A percentile compares a stretch with the other conserved stretches of the same genome.
These are phyloP conservation scores for Metacarcinus magister DNA, from an alignment of 2,888 invertebrate species.

Conservation along the genomic window DNA sequence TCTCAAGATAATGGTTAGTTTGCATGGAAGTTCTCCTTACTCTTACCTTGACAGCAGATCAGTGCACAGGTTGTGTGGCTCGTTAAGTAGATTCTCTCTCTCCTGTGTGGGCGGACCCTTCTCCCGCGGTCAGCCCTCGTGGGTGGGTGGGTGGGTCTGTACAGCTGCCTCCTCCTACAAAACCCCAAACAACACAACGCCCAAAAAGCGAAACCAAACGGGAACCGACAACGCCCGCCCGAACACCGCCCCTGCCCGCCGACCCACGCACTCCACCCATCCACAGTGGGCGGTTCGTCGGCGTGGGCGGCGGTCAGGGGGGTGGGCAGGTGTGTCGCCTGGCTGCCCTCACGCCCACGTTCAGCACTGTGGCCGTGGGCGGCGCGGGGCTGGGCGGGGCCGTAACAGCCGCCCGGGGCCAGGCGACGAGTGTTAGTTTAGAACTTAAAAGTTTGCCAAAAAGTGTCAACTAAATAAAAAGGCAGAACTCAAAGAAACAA, in stretches of 20 bases:
- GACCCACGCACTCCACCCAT: not conserved
- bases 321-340: constrained; percentile 40
- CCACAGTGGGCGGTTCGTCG: not conserved
- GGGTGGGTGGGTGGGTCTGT: no score
- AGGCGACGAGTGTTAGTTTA: constrained; percentile 68
- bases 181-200: constrained; percentile 75
- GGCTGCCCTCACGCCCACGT: not conserved
- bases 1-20: constrained; percentile 81
- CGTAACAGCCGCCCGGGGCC: not conserved
- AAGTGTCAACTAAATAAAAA: constrained; percentile 80
- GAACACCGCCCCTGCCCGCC: not conserved
- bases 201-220: constrained; percentile 70
- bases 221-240: constrained; percentile 70
- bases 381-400: not conserved
- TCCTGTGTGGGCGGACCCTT: not conserved
- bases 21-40: constrained; percentile 82
- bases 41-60: constrained; percentile 77
- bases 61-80: not conserved
- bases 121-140: not conserved
- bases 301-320: constrained; percentile 44
- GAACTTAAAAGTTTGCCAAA: constrained; percentile 65
- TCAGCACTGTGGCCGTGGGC: not conserved
- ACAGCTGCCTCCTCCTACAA: not conserved
- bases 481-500: constrained; percentile 78
- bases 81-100: not conserved